These are phyloP conservation scores for Neosilurus mollespiculum DNA, from an alignment of 2,797 vertebrate species.

Conservation along the genomic window DNA sequence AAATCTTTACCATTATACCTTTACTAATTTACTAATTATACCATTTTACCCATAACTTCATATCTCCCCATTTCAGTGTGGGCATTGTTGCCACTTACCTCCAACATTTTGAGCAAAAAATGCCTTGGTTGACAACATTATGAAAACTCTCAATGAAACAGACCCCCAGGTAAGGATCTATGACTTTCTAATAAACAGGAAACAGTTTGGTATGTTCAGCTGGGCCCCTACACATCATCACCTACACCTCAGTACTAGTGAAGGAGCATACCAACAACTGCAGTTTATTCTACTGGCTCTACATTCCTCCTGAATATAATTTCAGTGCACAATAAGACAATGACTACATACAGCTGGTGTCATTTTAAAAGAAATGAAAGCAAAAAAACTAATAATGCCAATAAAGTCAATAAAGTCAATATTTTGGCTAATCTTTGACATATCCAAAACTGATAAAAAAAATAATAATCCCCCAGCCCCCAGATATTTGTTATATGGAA, in stretches of 20 bases:
- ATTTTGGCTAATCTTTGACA: no score
- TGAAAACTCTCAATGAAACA: not conserved
- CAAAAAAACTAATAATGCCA: no score
- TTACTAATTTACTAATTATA: no score
- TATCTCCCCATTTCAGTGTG: not conserved
- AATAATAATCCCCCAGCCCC: no score
- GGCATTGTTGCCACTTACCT: not conserved
- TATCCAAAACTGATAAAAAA: no score
- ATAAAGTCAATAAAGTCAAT: no score
- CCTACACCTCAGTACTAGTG: not conserved
- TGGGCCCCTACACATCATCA: not conserved
- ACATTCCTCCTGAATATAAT: not conserved
- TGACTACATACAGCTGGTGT: not conserved
- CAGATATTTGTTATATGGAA: no score
- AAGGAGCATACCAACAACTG: not conserved
- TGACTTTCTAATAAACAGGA: not conserved
- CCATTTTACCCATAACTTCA: no score
- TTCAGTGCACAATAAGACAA: not conserved
- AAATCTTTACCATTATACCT: not conserved
- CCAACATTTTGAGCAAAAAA: not conserved
- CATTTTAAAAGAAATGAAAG: not conserved
- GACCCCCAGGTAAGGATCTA: not conserved
- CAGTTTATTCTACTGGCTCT: not conserved
- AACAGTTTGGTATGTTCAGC: not conserved
- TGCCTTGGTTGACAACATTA: not conserved